Evolutionary conservation across 2,797 vertebrate genomes (phyloP).

Genomic region (Bryconaethiops microstoma): DNA sequence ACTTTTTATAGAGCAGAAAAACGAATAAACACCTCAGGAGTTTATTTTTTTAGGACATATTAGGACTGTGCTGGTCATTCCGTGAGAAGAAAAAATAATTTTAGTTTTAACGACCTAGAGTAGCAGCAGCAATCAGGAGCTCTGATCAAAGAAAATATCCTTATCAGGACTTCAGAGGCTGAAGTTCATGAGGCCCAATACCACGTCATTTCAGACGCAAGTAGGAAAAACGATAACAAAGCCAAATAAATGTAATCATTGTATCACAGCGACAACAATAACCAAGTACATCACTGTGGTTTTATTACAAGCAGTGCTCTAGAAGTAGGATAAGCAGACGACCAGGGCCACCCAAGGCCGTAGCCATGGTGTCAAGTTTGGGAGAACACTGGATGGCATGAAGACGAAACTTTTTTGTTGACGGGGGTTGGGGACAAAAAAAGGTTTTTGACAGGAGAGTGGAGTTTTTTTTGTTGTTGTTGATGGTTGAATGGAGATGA

Average conservation of each 20-base stretch:
- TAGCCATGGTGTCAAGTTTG: too few relatives aligned
- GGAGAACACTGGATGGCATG: too few relatives aligned
- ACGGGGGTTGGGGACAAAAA: too few relatives aligned
- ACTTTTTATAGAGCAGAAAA: background rate
- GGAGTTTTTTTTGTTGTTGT: too few relatives aligned
- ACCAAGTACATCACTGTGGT: background rate
- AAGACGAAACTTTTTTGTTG: too few relatives aligned
- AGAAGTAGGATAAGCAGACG: background rate
- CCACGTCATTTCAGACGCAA: background rate
- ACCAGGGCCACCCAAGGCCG: too few relatives aligned
- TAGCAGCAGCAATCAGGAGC: background rate
- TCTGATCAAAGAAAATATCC: conserved; percentile 3
- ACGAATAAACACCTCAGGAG: background rate
- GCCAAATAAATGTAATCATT: background rate
- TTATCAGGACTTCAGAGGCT: conserved; percentile 12
- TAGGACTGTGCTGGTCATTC: conserved; percentile 15
- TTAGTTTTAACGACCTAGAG: background rate
- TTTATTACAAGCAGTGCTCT: background rate
- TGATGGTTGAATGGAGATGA: too few relatives aligned
- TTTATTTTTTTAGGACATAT: conserved; percentile 15
- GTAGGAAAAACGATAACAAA: background rate
- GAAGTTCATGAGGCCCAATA: background rate
- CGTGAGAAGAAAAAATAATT: background rate
- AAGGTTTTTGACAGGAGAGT: too few relatives aligned
- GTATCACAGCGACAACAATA: background rate